A percentile compares a stretch with the other conserved stretches of the same genome.
These are phyloP conservation scores for Hippocampus barbouri DNA, from an alignment of 2,113 vertebrate genomes.

Conservation along the genomic window DNA sequence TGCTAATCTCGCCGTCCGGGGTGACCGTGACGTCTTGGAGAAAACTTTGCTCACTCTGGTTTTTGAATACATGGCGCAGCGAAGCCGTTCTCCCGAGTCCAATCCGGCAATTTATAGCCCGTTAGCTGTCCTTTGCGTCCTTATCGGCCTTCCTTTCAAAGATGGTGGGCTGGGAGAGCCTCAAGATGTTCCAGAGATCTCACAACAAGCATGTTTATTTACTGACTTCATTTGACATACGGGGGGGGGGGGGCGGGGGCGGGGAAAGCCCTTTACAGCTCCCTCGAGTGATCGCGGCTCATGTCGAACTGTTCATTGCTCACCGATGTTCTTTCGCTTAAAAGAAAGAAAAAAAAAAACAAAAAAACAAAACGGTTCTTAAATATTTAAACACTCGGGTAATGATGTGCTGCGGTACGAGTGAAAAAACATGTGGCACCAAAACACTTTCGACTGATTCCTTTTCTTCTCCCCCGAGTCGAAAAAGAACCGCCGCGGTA, in stretches of 20 bases:
- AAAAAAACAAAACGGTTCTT: conserved; percentile 49
- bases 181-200: conserved; percentile 71
- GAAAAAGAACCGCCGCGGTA: conserved; percentile 37
- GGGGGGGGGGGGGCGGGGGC: conserved; percentile 24
- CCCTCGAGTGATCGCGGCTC: conserved; percentile 67
- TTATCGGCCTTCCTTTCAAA: conserved; percentile 64
- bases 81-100: conserved; percentile 65
- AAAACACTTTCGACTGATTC: conserved; percentile 11
- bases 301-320: conserved; percentile 66
- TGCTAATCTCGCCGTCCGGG: conserved; percentile 33
- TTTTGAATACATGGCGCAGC: conserved; percentile 48
- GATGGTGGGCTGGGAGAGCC: conserved; percentile 56
- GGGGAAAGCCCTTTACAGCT: conserved; percentile 48
- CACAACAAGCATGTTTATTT: conserved; percentile 72
- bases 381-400: conserved; percentile 75
- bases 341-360: conserved; percentile 62
- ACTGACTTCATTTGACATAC: conserved; percentile 68
- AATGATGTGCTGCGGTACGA: conserved; percentile 71
- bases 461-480: conserved; percentile 26
- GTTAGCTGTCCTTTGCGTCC: conserved; percentile 46
- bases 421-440: conserved; percentile 69
- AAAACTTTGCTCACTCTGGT: conserved; percentile 37
- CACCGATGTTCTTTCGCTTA: conserved; percentile 48
- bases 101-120: conserved; percentile 67
- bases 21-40: conserved; percentile 48